Evolutionary conservation across 2,113 vertebrate genomes (phyloP).

Genomic region (Caranx melampygus): DNA sequence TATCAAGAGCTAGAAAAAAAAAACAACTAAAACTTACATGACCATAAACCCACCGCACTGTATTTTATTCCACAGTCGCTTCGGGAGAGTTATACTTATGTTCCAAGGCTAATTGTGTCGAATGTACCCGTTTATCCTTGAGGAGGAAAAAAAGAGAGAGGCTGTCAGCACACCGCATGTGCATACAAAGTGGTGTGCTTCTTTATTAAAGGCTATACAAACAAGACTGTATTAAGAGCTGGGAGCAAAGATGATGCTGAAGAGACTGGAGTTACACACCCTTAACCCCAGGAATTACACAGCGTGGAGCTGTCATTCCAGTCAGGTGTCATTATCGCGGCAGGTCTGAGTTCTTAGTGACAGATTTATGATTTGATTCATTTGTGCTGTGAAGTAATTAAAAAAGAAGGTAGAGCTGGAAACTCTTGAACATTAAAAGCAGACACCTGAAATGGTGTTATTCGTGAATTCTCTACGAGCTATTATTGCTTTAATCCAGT

Average conservation of each 20-base stretch:
- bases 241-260: conserved; percentile 58
- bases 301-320: conserved; percentile 74
- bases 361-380: conserved; percentile 75
- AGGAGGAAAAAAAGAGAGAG: conserved; percentile 60
- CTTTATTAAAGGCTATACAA: conserved; percentile 66
- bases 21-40: conserved; percentile 49
- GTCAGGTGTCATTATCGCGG: conserved; percentile 75
- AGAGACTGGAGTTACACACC: conserved; percentile 71
- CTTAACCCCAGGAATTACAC: conserved; percentile 75
- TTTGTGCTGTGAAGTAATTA: conserved; percentile 70
- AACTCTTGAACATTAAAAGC: conserved; percentile 39
- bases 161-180: conserved; percentile 79
- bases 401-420: conserved; percentile 43
- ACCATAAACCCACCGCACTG: conserved; percentile 77
- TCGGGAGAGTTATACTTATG: conserved; percentile 60
- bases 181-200: conserved; percentile 82
- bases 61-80: conserved; percentile 50
- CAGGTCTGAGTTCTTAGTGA: conserved; percentile 67
- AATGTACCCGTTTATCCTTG: conserved; percentile 73
- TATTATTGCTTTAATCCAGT: neutral
- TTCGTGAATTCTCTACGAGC: conserved; percentile 2
- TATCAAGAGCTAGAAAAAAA: conserved; percentile 49
- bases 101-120: conserved; percentile 51
- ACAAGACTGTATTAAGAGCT: conserved; percentile 66
- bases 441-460: conserved; percentile 37